Evolutionary conservation across 2,888 invertebrate genomes (phyloP), one percentile per base, ranked within the genome.

Genomic region (Tribolium freemani): DNA sequence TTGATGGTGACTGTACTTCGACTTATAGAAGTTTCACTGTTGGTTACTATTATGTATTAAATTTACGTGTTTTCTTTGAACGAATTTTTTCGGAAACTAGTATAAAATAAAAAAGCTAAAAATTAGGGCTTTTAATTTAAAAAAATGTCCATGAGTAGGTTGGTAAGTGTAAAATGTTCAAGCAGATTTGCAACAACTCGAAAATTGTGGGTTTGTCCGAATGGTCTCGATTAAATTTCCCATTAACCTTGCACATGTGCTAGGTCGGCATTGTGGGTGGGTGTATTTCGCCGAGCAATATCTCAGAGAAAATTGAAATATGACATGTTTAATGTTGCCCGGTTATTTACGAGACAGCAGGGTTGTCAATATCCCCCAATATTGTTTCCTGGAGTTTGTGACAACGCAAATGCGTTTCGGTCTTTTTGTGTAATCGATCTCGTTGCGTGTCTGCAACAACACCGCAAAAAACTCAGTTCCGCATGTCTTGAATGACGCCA

Each of bases 341-440:
- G 58, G 68, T 77, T 77, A 79, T 79, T 79, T 79, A 79, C 75
- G 77, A 73, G 57, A 61, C 53, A 60, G 60, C 38, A 66, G 53
- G 58, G 48, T 58, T 73, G 70, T 66, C 70, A 60, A 70, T 57
- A 56, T 50, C 13, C 44, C 38, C 57, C 58, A 44, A 67, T 58
- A 3, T 26, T 67, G 53, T 71, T 71, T 67, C 72, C 68, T 67
- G 56, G 38, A 38, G 5, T 38, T 38, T 13, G 75, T 75, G 75
- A 76, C 76, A 75, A 63, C 73, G 74, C 56, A 73, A 66, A 76
- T 78, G 75, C 78, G 63, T 75, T 77, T 80, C 81, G 82, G 81
- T 72, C 77, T 77, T 75, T 81, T 78, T 82, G 80, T 81, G 82
- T 78, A 79, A 83, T 76, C 77, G 82, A 83, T 81, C 81, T 75